These are phyloP conservation scores for Conchocele bisecta DNA, from an alignment of 2,888 invertebrate genomes.

Conservation along the genomic window DNA sequence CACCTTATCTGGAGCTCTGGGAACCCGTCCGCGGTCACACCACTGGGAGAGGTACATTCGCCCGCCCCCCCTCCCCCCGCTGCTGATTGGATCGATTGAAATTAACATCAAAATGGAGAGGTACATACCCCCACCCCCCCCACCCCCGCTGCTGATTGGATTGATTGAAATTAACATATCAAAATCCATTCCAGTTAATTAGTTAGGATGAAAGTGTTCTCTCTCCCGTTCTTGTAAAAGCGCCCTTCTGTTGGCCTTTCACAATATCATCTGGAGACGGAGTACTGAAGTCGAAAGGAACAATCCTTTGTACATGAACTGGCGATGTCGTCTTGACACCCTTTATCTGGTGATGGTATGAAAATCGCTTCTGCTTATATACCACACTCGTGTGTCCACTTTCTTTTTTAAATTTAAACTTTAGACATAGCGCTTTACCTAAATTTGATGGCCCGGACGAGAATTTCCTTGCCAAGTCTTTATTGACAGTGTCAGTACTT, in stretches of 20 bases:
- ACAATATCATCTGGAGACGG: constrained; percentile 87
- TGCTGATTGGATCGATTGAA: no score
- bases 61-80: no score
- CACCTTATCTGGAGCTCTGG: no score
- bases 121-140: no score
- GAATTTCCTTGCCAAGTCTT: neutral
- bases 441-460: constrained; percentile 42
- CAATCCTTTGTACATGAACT: constrained; percentile 39
- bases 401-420: neutral
- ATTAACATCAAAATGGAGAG: no score
- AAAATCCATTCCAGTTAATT: neutral
- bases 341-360: constrained; percentile 58
- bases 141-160: no score
- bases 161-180: no score
- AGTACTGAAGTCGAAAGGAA: constrained; percentile 85
- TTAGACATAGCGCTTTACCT: constrained; percentile 57
- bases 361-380: constrained; percentile 53
- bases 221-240: constrained; percentile 69
- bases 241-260: constrained; percentile 75
- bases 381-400: neutral
- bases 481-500: constrained; percentile 4
- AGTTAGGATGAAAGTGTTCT: constrained; percentile 21
- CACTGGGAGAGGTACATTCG: no score
- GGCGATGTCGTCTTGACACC: constrained; percentile 5
- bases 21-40: no score